Base-by-base conservation (phyloP, 1,140 invertebrate genomes). In the Cherax destructor region DNA sequence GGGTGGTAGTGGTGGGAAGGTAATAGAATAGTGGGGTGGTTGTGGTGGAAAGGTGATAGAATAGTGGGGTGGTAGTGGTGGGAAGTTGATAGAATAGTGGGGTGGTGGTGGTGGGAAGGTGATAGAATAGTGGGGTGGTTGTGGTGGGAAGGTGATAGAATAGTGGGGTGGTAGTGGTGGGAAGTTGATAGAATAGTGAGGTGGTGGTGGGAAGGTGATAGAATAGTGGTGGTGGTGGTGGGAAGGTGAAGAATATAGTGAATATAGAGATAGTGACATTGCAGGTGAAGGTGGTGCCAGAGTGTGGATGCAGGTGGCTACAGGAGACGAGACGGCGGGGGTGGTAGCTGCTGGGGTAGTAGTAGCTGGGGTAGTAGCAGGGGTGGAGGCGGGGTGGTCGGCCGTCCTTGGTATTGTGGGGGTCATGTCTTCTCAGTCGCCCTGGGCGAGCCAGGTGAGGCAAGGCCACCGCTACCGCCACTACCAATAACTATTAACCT, bases 401-500 rank as follows among this genome's bases (percentile, higher is more conserved):
- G n/a, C 85, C 85, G 85, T 86, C 85, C 85, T 86, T 86, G 85
- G 47, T 49, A 47, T 76, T 52, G 52, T 16, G 74, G 84, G 83
- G 72, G 30, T 78, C 85, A 78, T 78, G 85, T 61, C 85, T 47
- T 74, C 85, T 78, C 85, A 78, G 21, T 56, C 61, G 49, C 85
- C 84, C 74, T 41, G 30, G 74, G 85, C 74, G 76, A 72, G 74
- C 74, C 21, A 86, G 85, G 85, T 74, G 49, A 86, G 30, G 84
- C 69, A 77, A 86, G 72, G 84, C 77, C 84, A 72, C 65, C 18
- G 21, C 13, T 6, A 21, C 13, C 18, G 21, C 13, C 65, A 21
- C 13, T 69, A 11, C 13, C 65, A 69, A 18, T 6, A 21, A 41
- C 30, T 41, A 41, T 41, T 41, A 41, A 41, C 30, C 30, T 41